Evolutionary conservation across 1,140 invertebrate species (phyloP).

Genomic region (Pantala flavescens): DNA sequence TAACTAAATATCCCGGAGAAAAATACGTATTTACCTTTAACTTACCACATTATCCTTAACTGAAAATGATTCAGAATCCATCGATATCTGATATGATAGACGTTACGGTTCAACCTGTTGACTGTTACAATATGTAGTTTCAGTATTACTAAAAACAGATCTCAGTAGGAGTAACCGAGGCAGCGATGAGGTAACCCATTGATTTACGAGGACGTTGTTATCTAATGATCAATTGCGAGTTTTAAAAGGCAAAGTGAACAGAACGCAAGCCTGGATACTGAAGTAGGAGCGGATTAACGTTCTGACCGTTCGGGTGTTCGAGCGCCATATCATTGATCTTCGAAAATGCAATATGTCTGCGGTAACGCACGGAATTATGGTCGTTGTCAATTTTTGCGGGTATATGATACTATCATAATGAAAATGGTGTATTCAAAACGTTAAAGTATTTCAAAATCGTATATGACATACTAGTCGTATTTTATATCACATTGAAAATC

Average conservation of each 20-base stretch:
- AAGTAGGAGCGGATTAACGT: too few relatives aligned
- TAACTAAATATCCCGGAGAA: too few relatives aligned
- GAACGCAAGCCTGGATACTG: too few relatives aligned
- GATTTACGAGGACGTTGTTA: too few relatives aligned
- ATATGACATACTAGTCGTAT: too few relatives aligned
- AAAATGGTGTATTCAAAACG: too few relatives aligned
- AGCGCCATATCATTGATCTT: conserved; percentile 2
- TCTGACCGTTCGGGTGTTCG: not conserved
- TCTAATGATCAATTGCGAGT: too few relatives aligned
- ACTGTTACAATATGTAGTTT: not conserved
- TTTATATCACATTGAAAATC: too few relatives aligned
- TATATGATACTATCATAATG: too few relatives aligned
- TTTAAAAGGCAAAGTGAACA: too few relatives aligned
- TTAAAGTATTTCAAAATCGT: too few relatives aligned
- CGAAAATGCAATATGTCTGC: not conserved
- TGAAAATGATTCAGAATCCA: not conserved
- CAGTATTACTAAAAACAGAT: not conserved
- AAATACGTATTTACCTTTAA: not conserved
- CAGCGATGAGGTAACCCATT: too few relatives aligned
- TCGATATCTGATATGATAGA: not conserved
- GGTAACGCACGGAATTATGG: not conserved
- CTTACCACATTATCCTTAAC: not conserved
- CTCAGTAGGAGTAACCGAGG: not conserved
- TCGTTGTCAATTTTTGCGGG: not conserved
- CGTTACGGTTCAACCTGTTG: conserved; percentile 2